Evolutionary conservation across 2,797 vertebrate genomes (phyloP).

Genomic region (Glossophaga mutica): DNA sequence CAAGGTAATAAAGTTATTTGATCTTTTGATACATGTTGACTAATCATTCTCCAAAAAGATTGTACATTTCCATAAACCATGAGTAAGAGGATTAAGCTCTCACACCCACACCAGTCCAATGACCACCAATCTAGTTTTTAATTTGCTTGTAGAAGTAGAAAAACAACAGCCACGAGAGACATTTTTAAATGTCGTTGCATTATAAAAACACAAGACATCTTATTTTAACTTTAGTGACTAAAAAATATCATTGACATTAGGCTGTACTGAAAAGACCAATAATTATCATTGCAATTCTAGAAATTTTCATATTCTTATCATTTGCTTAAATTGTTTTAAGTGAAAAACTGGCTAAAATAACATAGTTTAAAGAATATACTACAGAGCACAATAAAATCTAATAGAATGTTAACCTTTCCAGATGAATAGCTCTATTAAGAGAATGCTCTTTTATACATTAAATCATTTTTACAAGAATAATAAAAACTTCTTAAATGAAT

Average conservation of each 20-base stretch:
- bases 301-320: neutral
- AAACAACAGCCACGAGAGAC: neutral
- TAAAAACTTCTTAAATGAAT: conserved; percentile 64
- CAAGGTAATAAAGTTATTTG: neutral
- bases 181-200: neutral
- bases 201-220: neutral
- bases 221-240: conserved; percentile 7
- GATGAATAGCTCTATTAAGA: conserved; percentile 37
- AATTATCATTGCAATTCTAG: neutral
- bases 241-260: neutral
- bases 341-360: conserved; percentile 46
- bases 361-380: conserved; percentile 25
- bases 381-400: conserved; percentile 54
- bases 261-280: neutral
- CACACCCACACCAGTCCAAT: neutral
- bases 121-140: neutral
- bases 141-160: neutral
- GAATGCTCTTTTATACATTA: conserved; percentile 51
- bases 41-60: neutral
- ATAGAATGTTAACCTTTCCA: conserved; percentile 50
- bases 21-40: neutral
- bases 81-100: neutral
- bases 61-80: neutral
- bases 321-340: conserved; percentile 53
- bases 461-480: conserved; percentile 63